Evolutionary conservation across 1,140 invertebrate genomes (phyloP), one percentile per base, ranked within the genome.

Genomic region (Diplogasteroides magnus): DNA sequence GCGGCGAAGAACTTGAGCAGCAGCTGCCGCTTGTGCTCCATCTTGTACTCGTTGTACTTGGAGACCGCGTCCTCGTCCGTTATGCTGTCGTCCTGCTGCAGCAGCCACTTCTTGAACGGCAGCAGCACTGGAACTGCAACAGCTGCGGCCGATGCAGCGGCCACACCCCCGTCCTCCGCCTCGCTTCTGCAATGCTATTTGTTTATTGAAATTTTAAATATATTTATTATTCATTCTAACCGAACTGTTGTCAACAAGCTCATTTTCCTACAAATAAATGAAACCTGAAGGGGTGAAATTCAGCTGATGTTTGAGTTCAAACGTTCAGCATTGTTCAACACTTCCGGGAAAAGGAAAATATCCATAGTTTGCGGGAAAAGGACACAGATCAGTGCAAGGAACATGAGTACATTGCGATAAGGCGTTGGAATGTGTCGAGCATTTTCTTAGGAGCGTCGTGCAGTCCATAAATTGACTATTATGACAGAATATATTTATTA

Each of bases 11-110:
- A 99, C 84, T 98, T 94, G 84, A 95, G 95, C 26, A 98, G 88
- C 83, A 98, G 95, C 83, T 96, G 92, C 64, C 92, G 87, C 80
- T 91, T 90, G 82, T 97, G 98, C 78, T 98, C 95, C 77, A 92
- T 85, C 85, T 98, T 99, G 85, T 99, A 99, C 77, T 98, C 95
- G 84, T 94, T 94, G 85, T 98, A 99, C 80, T 96, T 97, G 78
- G 90, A 89, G 75, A 98, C 90, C 13, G 95, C 94, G 83, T 97
- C 94, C 72, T 97, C 92, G 76, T 98, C 94, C 56, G 91, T 92
- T 79, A 98, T 97, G 57, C 90, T 90, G 83, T 99, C 96, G 86
- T 98, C 95, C 85, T 68, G 29, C 13, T 63, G 27, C n/a, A 90
- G 90, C 25, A 98, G 86, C 84, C 97, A 99, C 70, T 93, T 91